Base-by-base conservation (phyloP, 2,113 vertebrate species). In the Suricata suricatta region DNA sequence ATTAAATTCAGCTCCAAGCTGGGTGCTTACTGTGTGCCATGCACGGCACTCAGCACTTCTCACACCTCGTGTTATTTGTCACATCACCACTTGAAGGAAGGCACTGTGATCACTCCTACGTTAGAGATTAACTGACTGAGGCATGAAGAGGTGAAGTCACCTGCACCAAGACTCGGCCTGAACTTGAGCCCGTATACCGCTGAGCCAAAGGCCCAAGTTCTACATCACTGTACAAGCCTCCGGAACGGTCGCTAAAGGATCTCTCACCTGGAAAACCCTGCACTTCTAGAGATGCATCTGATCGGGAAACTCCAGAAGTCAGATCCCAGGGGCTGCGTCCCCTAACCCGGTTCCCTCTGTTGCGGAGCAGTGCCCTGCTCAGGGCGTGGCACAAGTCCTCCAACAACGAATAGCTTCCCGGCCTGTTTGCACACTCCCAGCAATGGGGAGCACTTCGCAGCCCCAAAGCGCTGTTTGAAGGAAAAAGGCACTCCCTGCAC, bases 341-440 rank as follows among this genome's bases (percentile, higher is more conserved):
- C 35, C 38, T n/a, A 41, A 35, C 68, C 13, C 7, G 14, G 60
- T 16, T n/a, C 95, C 64, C 74, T 90, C 68, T 10, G 68, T 25
- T 6, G 88, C 7, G 52, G 11, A 64, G 35, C 54, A 38, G 10
- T 5, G 35, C 38, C 60, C 91, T 19, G 79, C 71, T 77, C 93
- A 71, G 87, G 96, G 96, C 54, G 92, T 93, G 92, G 89, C 93
- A 29, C 63, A 57, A 60, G 93, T 16, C n/a, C 91, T 72, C 92
- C 7, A 89, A 44, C 74, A 29, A 35, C 27, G 21, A 72, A 21
- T 0, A 44, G 57, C 41, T 35, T 64, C 92, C 88, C 31, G 88
- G 76, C 71, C 79, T 71, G 71, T 41, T 29, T 47, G 90, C 94
- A 84, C 90, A 41, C 68, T 72, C 74, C 72, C 60, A 69, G 92